These are phyloP conservation scores for Meloidogyne hapla DNA, from an alignment of 1,140 invertebrate genomes.

Conservation along the genomic window DNA sequence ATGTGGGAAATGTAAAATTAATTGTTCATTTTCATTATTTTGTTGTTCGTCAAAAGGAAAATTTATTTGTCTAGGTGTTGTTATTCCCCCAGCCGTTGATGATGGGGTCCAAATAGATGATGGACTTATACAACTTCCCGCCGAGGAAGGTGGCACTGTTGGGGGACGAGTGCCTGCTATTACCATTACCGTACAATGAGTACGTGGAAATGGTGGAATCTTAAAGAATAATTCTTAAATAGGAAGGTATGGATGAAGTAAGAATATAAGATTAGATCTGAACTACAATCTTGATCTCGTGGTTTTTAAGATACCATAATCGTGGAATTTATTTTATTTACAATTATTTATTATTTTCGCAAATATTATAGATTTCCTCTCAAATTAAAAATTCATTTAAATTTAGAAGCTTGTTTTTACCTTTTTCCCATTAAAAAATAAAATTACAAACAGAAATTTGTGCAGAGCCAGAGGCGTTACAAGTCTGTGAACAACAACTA, in stretches of 20 bases:
- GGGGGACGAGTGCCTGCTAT: slow-evolving; percentile 23
- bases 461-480: slow-evolving; percentile 6
- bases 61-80: neutral
- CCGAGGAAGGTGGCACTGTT: neutral
- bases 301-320: too few relatives aligned
- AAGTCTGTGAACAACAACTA: slow-evolving; percentile 35
- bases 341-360: too few relatives aligned
- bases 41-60: slow-evolving; percentile 12
- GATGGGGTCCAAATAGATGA: neutral
- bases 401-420: neutral
- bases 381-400: neutral
- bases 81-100: neutral
- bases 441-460: neutral
- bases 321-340: too few relatives aligned
- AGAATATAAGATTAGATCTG: too few relatives aligned
- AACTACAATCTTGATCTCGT: too few relatives aligned
- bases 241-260: too few relatives aligned
- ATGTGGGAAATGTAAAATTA: slow-evolving; percentile 21
- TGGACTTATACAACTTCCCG: neutral
- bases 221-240: neutral
- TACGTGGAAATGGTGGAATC: slow-evolving; percentile 42
- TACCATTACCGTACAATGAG: slow-evolving; percentile 53
- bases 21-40: slow-evolving; percentile 28
- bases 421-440: neutral
- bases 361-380: too few relatives aligned